phyloP scores from a whole-genome alignment of 2,113 vertebrate genomes.

The Lasiurus cinereus region DNA sequence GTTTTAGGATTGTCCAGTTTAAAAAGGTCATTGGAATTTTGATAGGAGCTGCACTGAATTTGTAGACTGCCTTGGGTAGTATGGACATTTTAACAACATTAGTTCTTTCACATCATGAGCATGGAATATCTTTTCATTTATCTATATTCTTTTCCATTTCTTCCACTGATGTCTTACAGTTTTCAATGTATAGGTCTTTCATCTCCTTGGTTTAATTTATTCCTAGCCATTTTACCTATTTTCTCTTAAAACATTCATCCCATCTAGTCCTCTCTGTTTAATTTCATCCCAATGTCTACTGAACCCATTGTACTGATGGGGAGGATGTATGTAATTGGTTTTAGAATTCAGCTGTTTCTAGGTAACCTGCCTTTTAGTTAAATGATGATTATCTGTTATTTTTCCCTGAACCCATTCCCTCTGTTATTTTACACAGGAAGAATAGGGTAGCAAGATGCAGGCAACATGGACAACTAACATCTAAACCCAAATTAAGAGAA shows the following conservation, averaged over 20 bases:
- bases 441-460: not conserved
- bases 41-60: not conserved
- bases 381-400: constrained; percentile 1
- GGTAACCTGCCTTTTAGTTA: not conserved
- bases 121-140: not conserved
- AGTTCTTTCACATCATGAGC: not conserved
- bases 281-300: constrained; percentile 29
- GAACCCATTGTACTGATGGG: constrained; percentile 21
- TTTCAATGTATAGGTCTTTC: too few relatives aligned
- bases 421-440: not conserved
- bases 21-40: not conserved
- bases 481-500: not conserved
- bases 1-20: constrained; percentile 13
- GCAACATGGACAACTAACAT: not conserved
- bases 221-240: not conserved
- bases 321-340: not conserved
- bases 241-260: not conserved
- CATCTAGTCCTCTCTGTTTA: constrained; percentile 29
- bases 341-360: constrained; percentile 34
- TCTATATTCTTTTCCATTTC: not conserved
- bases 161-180: not conserved
- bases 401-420: not conserved
- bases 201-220: too few relatives aligned
- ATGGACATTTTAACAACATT: not conserved
- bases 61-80: not conserved